Base-by-base conservation (phyloP, 1,140 invertebrate genomes). In the Chelonus insularis region DNA sequence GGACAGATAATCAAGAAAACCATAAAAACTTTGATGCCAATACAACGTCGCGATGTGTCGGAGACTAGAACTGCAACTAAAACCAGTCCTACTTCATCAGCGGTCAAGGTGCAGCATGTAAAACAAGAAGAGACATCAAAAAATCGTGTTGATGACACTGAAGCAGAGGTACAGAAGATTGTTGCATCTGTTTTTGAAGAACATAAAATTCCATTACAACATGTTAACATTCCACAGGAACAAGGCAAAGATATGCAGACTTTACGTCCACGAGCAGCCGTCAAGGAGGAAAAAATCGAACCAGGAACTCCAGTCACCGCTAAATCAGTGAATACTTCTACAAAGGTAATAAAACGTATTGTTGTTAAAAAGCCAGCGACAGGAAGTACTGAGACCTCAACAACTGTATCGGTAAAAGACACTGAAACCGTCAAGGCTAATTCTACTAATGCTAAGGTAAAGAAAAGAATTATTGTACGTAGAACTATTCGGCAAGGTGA, bases 121-220 rank as follows among this genome's bases (percentile, higher is more conserved):
- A 66, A 60, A 7, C 56, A 68, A 16, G 3, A 3, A 0, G 79
- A 75, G 25, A 39, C 25, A 21, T 41, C 39, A 25, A 32, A 50
- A 1, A 34, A 47, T 14, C 69, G 72, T 0, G 20, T 72, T 0
- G 78, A 81, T 32, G 80, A 81, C 0, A 81, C 80, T 1, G 80
- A 82, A 54, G 78, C 74, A 1, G 76, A 82, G 39, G 80, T 82
- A 4, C 80, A 82, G 41, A 81, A 82, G 56, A 81, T 82, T 18
- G 77, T 82, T 1, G 78, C 78, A 0, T 79, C 79, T 7, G 78
- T 81, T 0, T 81, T 82, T 23, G 79, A 80, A 37, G 79, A 82
- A 18, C 80, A 82, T 32, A 82, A 81, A 47, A 79, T 81, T 16
- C 76, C 79, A 8, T 32, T 80, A 12, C 80, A 82, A 54, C 69